phyloP scores from a whole-genome alignment of 2,797 vertebrate species.

The Leucoraja ocellata region DNA sequence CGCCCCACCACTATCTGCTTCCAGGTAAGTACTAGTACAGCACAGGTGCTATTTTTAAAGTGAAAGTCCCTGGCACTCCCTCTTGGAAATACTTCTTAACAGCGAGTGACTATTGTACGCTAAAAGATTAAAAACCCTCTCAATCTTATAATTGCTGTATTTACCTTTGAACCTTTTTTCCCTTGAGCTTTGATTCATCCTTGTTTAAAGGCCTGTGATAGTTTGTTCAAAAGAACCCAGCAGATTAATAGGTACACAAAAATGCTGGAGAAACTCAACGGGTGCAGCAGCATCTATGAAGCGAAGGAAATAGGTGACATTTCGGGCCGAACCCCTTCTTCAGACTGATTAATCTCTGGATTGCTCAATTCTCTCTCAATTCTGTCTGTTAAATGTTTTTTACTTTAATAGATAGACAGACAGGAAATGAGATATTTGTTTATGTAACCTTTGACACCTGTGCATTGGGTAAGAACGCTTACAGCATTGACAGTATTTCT shows the following conservation, averaged over 20 bases:
- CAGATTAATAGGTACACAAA: slow-evolving; percentile 52
- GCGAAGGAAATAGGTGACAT: too few species aligned
- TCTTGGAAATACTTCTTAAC: slow-evolving; percentile 78
- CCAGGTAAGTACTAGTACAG: slow-evolving; percentile 78
- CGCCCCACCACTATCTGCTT: slow-evolving; percentile 61
- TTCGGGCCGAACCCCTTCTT: too few species aligned
- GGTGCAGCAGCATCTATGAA: too few species aligned
- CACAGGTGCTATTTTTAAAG: slow-evolving; percentile 77
- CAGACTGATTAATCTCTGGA: slow-evolving; percentile 56
- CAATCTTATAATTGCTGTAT: slow-evolving; percentile 75
- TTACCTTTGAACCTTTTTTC: slow-evolving; percentile 69
- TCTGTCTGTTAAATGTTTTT: slow-evolving; percentile 51
- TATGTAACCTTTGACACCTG: slow-evolving; percentile 74
- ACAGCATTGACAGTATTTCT: not conserved
- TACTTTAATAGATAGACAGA: slow-evolving; percentile 68
- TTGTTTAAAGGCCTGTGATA: slow-evolving; percentile 66
- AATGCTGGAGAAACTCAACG: too few species aligned
- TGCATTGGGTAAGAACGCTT: slow-evolving; percentile 45
- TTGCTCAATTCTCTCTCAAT: not conserved
- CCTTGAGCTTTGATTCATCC: slow-evolving; percentile 74
- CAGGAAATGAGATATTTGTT: slow-evolving; percentile 80
- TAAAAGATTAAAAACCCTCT: slow-evolving; percentile 77
- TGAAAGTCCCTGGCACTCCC: slow-evolving; percentile 86
- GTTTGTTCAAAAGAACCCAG: slow-evolving; percentile 52
- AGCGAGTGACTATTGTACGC: slow-evolving; percentile 81